phyloP scores from a whole-genome alignment of 2,797 vertebrate genomes.

The Peromyscus eremicus region DNA sequence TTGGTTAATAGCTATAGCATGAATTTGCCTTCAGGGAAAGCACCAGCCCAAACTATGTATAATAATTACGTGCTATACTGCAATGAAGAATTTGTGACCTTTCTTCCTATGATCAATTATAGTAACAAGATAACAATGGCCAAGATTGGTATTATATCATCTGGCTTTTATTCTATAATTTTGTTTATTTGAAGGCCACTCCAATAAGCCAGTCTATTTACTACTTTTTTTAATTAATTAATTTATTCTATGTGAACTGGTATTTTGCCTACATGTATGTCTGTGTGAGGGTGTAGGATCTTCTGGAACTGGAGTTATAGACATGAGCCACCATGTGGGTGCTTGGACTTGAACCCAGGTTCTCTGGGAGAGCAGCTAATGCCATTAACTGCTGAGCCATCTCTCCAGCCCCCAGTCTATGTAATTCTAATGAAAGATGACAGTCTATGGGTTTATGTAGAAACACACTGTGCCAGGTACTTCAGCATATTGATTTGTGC shows the following conservation, averaged over 20 bases:
- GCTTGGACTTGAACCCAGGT: too few relatives aligned
- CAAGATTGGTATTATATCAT: neutral
- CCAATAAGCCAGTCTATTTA: neutral
- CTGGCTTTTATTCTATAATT: neutral
- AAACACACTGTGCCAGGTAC: neutral
- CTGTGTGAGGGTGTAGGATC: too few relatives aligned
- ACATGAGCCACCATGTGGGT: too few relatives aligned
- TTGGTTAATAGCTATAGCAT: neutral
- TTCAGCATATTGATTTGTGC: neutral
- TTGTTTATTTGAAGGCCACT: neutral
- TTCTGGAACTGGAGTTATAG: too few relatives aligned
- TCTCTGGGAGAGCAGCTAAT: too few relatives aligned
- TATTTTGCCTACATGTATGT: too few relatives aligned
- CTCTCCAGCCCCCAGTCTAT: too few relatives aligned
- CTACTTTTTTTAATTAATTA: too few relatives aligned
- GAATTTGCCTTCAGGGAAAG: neutral
- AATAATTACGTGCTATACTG: neutral
- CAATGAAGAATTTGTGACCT: neutral
- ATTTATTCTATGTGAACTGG: too few relatives aligned
- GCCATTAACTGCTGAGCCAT: too few relatives aligned
- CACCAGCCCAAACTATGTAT: neutral
- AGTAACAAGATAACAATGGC: neutral
- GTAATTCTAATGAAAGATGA: too few relatives aligned
- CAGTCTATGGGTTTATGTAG: neutral
- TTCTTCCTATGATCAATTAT: neutral